A percentile compares a stretch with the other conserved stretches of the same genome.
Conservation (phyloP, 2,888 invertebrate species). For the Oconnorella tubifera region DNA sequence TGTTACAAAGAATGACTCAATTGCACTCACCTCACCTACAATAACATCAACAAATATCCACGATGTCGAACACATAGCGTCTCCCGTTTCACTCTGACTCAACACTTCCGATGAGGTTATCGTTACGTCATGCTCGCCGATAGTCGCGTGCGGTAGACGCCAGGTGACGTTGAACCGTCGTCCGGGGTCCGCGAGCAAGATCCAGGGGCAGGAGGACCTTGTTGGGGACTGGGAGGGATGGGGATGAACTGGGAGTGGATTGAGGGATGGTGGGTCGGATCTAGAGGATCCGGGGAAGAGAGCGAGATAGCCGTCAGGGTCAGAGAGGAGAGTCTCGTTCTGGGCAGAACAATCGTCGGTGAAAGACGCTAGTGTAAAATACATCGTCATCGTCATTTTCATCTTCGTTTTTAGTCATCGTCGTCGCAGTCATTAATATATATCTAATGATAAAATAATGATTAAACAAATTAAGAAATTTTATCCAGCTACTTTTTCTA, state of each 20-base stretch:
- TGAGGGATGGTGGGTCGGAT: not conserved
- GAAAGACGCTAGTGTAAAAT: conserved; percentile 21
- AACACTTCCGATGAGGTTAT: not conserved
- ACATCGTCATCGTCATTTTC: too few species aligned
- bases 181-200: conserved; percentile 16
- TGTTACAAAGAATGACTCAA: too few species aligned
- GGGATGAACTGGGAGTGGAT: too few species aligned
- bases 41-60: conserved; percentile 4
- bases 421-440: too few species aligned
- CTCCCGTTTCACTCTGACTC: not conserved
- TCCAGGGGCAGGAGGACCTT: conserved; percentile 21
- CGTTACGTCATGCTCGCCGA: not conserved
- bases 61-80: conserved; percentile 9
- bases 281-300: conserved; percentile 11
- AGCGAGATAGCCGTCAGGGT: conserved; percentile 19
- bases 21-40: not conserved
- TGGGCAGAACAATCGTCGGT: conserved; percentile 18
- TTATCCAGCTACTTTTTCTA: too few species aligned
- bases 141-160: conserved; percentile 16
- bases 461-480: too few species aligned
- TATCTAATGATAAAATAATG: too few species aligned
- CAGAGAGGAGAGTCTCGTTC: conserved; percentile 18
- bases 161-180: conserved; percentile 22
- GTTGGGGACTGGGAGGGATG: not conserved
- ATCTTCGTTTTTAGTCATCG: too few species aligned